Base-by-base conservation (phyloP, 2,797 vertebrate species). In the Rhinophrynus dorsalis region DNA sequence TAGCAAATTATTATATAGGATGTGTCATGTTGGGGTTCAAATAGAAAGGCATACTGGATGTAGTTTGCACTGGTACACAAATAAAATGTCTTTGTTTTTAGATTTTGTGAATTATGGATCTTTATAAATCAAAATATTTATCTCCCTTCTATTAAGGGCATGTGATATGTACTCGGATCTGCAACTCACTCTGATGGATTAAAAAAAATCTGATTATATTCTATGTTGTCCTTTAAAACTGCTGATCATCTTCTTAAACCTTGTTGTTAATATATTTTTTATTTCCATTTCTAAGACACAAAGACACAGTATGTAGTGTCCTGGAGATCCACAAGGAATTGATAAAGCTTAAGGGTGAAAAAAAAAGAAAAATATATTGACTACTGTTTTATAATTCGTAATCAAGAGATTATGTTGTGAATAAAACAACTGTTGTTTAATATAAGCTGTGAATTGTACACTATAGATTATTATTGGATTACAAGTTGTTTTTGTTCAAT, bases 71-170 rank as follows among this genome's bases (percentile, higher is more conserved):
- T n/a, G n/a, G n/a, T n/a, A n/a, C n/a, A n/a, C n/a, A n/a, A n/a
- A n/a, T n/a, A n/a, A n/a, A n/a, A n/a, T n/a, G n/a, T n/a, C n/a
- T n/a, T n/a, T n/a, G n/a, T n/a, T n/a, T n/a, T n/a, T n/a, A n/a
- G n/a, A n/a, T n/a, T n/a, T n/a, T n/a, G n/a, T n/a, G n/a, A n/a
- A n/a, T n/a, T n/a, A n/a, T n/a, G n/a, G n/a, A n/a, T n/a, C n/a
- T n/a, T n/a, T n/a, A n/a, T n/a, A n/a, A n/a, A n/a, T n/a, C n/a
- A n/a, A n/a, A n/a, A n/a, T n/a, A n/a, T n/a, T n/a, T n/a, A n/a
- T 38, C 11, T 38, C 59, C 68, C 56, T 63, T 71, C 51, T n/a
- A 32, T 56, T 38, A 71, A 64, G 68, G 68, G 26, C 68, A 56
- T 37, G 2, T 51, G 17, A 40, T 50, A 47, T 44, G 40, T 51